Evolutionary conservation across 2,113 vertebrate genomes (phyloP).

Genomic region (Drymodes brunneopygia): DNA sequence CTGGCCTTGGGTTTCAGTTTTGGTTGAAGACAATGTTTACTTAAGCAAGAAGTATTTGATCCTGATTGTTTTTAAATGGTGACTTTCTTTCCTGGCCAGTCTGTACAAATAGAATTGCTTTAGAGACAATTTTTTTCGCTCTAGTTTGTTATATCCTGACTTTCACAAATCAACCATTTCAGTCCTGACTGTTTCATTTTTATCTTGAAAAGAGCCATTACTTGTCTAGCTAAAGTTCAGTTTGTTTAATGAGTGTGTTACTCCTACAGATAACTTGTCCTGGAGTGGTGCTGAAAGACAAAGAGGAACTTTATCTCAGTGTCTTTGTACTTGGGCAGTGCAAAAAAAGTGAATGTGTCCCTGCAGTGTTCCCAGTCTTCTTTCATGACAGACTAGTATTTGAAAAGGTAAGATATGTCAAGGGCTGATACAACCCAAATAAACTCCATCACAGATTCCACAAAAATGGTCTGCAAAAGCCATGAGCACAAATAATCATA

Average conservation of each 20-base stretch:
- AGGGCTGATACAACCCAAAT: neutral
- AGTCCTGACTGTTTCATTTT: constrained; percentile 2
- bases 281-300: constrained; percentile 78
- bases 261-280: constrained; percentile 86
- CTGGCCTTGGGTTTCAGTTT: neutral
- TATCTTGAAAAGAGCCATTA: constrained; percentile 4
- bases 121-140: neutral
- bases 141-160: neutral
- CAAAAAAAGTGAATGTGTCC: constrained; percentile 80
- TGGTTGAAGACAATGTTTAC: neutral
- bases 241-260: constrained; percentile 21
- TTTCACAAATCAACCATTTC: neutral
- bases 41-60: neutral
- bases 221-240: neutral
- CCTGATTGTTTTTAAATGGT: neutral
- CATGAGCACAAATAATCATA: neutral
- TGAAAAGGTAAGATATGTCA: constrained; percentile 81
- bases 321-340: constrained; percentile 87
- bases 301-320: constrained; percentile 83
- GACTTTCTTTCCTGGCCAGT: neutral
- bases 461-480: neutral
- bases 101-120: neutral
- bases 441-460: neutral
- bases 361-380: constrained; percentile 82
- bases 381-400: constrained; percentile 88